Conservation (phyloP, 2,113 vertebrate species). For the Gallinago undulata region DNA sequence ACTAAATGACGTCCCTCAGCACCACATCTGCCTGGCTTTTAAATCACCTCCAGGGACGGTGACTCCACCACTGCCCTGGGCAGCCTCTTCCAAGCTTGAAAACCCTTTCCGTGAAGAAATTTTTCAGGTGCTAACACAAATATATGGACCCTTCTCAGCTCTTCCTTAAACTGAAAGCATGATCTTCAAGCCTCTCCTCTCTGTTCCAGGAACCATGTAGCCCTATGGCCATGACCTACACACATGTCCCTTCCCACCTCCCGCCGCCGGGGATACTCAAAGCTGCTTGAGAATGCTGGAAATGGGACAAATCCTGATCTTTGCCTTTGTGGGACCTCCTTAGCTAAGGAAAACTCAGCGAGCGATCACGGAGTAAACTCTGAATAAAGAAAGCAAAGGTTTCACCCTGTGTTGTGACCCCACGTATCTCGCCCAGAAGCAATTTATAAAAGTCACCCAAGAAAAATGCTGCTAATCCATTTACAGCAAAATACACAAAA, state of each 20-base stretch:
- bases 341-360: not conserved
- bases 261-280: fast-evolving
- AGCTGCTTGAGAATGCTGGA: not conserved
- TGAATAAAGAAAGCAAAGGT: not conserved
- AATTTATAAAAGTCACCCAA: not conserved
- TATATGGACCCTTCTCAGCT: not conserved
- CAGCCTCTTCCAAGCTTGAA: not conserved
- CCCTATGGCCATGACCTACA: not conserved
- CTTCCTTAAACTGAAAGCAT: not conserved
- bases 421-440: not conserved
- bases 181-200: not conserved
- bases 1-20: not conserved
- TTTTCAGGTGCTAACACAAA: not conserved
- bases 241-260: not conserved
- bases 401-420: not conserved
- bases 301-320: not conserved
- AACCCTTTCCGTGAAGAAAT: not conserved
- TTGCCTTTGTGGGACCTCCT: not conserved
- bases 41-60: not conserved
- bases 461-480: not conserved
- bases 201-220: fast-evolving
- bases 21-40: not conserved
- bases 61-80: not conserved
- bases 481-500: not conserved
- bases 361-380: not conserved